phyloP scores from a whole-genome alignment of 2,797 vertebrate species.

The Austrolebias charrua region DNA sequence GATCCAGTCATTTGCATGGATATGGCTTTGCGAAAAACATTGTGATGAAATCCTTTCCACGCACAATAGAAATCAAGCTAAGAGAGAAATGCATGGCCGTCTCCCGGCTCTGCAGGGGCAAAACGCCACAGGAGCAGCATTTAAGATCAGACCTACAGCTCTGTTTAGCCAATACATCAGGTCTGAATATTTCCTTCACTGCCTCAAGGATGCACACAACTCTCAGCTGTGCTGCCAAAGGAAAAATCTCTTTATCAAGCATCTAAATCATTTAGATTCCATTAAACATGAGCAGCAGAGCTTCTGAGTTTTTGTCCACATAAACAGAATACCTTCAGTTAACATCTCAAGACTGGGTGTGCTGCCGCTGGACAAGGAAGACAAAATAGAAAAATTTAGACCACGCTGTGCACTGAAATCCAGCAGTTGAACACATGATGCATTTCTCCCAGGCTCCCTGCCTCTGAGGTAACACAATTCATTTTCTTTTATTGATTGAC shows the following conservation, averaged over 20 bases:
- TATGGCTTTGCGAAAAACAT: slow-evolving; percentile 61
- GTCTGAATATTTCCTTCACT: slow-evolving; percentile 11
- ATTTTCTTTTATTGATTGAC: slow-evolving; percentile 69
- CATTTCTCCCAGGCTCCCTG: slow-evolving; percentile 45
- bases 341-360: slow-evolving; percentile 36
- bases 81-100: slow-evolving; percentile 23
- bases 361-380: slow-evolving; percentile 37
- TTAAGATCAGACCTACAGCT: slow-evolving; percentile 18
- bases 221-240: slow-evolving; percentile 1
- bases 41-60: slow-evolving; percentile 50
- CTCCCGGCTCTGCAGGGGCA: slow-evolving; percentile 25
- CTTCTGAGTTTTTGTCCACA: slow-evolving; percentile 40
- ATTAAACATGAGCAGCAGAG: slow-evolving; percentile 24
- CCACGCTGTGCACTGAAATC: slow-evolving; percentile 33
- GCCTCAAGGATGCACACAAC: slow-evolving; percentile 11
- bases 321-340: slow-evolving; percentile 61
- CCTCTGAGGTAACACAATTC: slow-evolving; percentile 56
- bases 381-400: slow-evolving; percentile 42
- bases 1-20: slow-evolving; percentile 71
- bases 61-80: slow-evolving; percentile 42
- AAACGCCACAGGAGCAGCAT: slow-evolving; percentile 24
- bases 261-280: slow-evolving; percentile 45
- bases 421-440: slow-evolving; percentile 43
- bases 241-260: slow-evolving; percentile 26
- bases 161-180: slow-evolving; percentile 35